These are phyloP conservation scores for Melanargia galathea DNA, from an alignment of 2,888 invertebrate species.

Conservation along the genomic window DNA sequence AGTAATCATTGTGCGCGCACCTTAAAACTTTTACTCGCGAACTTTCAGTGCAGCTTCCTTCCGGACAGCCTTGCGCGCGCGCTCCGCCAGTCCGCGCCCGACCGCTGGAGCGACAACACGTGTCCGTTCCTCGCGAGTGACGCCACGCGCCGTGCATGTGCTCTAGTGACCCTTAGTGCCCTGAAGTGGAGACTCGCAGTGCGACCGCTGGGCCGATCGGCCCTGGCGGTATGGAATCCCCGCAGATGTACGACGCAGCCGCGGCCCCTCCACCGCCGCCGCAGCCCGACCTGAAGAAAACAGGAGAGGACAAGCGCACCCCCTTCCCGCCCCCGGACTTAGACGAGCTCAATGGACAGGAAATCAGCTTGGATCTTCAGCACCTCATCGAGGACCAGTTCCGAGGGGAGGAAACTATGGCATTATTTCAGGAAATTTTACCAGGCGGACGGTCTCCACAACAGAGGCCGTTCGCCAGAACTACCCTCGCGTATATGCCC, in stretches of 20 bases:
- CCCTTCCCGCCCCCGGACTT: constrained; percentile 91
- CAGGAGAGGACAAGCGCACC: constrained; percentile 85
- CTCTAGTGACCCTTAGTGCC: constrained; percentile 75
- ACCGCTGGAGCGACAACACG: constrained; percentile 67
- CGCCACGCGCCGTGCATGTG: constrained; percentile 67
- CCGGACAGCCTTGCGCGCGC: constrained; percentile 69
- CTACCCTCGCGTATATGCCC: constrained; percentile 94
- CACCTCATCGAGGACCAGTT: constrained; percentile 97
- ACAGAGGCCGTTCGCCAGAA: constrained; percentile 81
- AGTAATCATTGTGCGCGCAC: constrained; percentile 43
- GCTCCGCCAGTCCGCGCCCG: constrained; percentile 66
- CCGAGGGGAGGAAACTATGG: constrained; percentile 87
- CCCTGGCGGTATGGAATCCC: constrained; percentile 88
- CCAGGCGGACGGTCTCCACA: constrained; percentile 80
- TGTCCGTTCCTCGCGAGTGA: constrained; percentile 46
- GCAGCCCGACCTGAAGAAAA: constrained; percentile 82
- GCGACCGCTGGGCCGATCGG: constrained; percentile 76
- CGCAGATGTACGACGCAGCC: constrained; percentile 92
- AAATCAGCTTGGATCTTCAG: constrained; percentile 95
- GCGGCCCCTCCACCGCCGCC: constrained; percentile 84
- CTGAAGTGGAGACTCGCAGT: constrained; percentile 78
- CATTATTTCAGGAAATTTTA: constrained; percentile 92
- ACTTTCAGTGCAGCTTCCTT: constrained; percentile 79
- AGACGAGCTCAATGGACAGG: constrained; percentile 94
- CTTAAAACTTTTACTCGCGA: constrained; percentile 67